These are phyloP conservation scores for Myiotriccus ornatus DNA, from an alignment of 2,797 vertebrate species.

Conservation along the genomic window DNA sequence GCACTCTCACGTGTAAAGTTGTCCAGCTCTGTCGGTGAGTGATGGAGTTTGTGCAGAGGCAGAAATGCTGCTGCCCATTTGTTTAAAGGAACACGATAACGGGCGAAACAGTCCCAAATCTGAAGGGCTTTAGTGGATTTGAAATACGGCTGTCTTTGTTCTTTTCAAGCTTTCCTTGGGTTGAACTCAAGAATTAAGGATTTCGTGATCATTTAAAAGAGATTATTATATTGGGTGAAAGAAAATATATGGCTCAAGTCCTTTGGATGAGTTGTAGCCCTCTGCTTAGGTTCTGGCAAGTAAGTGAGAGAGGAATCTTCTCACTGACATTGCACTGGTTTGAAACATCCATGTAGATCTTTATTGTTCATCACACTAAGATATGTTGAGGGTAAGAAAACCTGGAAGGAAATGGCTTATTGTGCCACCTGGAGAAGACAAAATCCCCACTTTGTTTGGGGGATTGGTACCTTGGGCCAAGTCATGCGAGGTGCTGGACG, in stretches of 20 bases:
- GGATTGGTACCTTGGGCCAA: not conserved
- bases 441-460: not conserved
- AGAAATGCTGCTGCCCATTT: not conserved
- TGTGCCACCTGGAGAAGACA: not conserved
- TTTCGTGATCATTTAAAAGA: slow-evolving; percentile 16
- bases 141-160: not conserved
- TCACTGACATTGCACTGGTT: not conserved
- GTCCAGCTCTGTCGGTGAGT: not conserved
- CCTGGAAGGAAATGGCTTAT: not conserved
- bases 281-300: not conserved
- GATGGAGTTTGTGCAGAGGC: not conserved
- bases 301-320: not conserved
- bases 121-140: not conserved
- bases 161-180: slow-evolving; percentile 4
- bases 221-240: not conserved
- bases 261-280: not conserved
- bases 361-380: rapidly evolving
- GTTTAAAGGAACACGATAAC: not conserved
- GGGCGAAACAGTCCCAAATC: not conserved
- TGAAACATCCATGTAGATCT: not conserved
- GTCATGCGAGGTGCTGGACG: not conserved
- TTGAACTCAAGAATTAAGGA: not conserved
- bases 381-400: not conserved
- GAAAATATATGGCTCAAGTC: not conserved
- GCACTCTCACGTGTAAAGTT: rapidly evolving